Evolutionary conservation across 2,888 invertebrate species (phyloP), one percentile per base, ranked within the genome.

Genomic region (Drosophila imparisetae): DNA sequence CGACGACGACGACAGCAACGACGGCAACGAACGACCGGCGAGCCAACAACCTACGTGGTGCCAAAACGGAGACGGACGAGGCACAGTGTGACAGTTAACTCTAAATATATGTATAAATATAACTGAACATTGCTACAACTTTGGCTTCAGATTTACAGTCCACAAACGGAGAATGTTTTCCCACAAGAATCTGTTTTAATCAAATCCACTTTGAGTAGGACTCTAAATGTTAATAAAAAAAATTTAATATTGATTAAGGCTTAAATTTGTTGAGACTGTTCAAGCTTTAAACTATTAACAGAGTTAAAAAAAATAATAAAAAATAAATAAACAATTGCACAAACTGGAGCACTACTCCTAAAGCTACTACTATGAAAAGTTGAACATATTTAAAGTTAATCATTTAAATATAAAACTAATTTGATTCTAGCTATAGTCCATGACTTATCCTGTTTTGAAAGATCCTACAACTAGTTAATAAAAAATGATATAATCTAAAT

Each of bases 41-140:
- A 74, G 86, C 82, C 86, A 81, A 78, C 86, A 90, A 83, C 75
- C 82, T 86, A 79, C 78, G 80, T 76, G 77, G 80, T 76, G 77
- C 80, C 76, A 81, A 75, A 65, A 71, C 79, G 71, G 76, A 78
- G 75, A 75, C 72, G 75, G 63, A 62, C 79, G 52, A 64, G 42
- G 45, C 63, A 78, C 78, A 65, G 79, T 79, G 78, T 55, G 32
- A 5, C 60, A 64, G 27, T 49, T 29, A 18, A 49, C 49, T 1
- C 27, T 2, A 49, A 49, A 27, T 45, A 45, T 45, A 45, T 45
- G 4, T 15, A 2, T 4, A 45, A 6, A 36, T 15, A 24, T 45
- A 45, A 45, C 15, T 45, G 24, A 45, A 45, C 24, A 15, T 8
- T 15, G 2, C 1, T 7, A 8, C 15, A 24, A 45, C 21, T 21